A percentile compares a stretch with the other conserved stretches of the same genome.
phyloP scores from a whole-genome alignment of 1,140 invertebrate species.

The Wasmannia auropunctata region DNA sequence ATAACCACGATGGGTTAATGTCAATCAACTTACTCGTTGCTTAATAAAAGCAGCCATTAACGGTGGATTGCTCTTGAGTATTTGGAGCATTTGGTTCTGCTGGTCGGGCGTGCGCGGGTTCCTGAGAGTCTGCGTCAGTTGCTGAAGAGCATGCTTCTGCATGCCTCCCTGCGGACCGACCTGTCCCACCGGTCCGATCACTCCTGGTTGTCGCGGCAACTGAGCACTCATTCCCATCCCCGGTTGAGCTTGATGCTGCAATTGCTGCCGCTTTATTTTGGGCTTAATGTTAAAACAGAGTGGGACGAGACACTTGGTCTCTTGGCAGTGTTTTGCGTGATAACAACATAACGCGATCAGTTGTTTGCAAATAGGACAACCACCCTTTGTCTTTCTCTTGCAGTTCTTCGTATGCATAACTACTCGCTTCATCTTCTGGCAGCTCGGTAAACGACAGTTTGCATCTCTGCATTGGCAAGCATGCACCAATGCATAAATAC shows the following conservation, averaged over 20 bases:
- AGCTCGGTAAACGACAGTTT: slow-evolving; percentile 97
- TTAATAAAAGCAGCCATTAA: slow-evolving; percentile 99
- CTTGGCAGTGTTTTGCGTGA: slow-evolving; percentile 99
- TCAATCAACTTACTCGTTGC: slow-evolving; percentile 88
- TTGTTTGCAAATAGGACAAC: slow-evolving; percentile 99
- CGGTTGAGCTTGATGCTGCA: slow-evolving; percentile 87
- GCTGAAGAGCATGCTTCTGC: slow-evolving; percentile 94
- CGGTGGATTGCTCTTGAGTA: slow-evolving; percentile 97
- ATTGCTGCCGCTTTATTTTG: slow-evolving; percentile 98
- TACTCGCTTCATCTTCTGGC: slow-evolving; percentile 99
- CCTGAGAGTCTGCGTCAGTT: slow-evolving; percentile 95
- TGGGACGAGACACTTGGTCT: slow-evolving; percentile 98
- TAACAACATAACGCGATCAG: slow-evolving; percentile 99
- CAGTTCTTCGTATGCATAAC: slow-evolving; percentile 98
- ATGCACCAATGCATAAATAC: slow-evolving; percentile 98
- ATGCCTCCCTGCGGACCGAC: slow-evolving; percentile 82
- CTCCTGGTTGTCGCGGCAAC: slow-evolving; percentile 83
- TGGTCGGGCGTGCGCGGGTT: slow-evolving; percentile 96
- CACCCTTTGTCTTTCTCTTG: slow-evolving; percentile 97
- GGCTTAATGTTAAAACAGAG: slow-evolving; percentile 99
- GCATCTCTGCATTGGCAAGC: slow-evolving; percentile 99
- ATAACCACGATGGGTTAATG: no score
- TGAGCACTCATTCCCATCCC: slow-evolving; percentile 82
- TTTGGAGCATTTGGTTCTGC: slow-evolving; percentile 96
- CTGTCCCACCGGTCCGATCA: slow-evolving; percentile 83